Evolutionary conservation across 2,113 vertebrate species (phyloP).

Genomic region (Oryctolagus cuniculus): DNA sequence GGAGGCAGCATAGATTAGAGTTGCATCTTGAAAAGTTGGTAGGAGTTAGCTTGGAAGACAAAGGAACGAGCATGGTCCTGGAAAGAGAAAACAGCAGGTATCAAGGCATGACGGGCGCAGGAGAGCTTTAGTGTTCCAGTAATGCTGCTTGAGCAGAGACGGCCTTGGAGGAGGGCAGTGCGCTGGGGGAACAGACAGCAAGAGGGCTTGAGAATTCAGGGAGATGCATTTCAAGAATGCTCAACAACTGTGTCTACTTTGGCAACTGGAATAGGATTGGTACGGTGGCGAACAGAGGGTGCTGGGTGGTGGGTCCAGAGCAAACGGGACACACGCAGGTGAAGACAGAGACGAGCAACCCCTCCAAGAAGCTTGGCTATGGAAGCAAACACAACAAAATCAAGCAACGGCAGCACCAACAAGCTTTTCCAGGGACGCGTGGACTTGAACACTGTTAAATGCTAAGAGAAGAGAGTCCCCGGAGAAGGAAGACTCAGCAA

Average conservation of each 20-base stretch:
- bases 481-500: background rate
- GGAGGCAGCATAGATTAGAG: background rate
- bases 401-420: background rate
- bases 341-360: background rate
- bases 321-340: accelerated
- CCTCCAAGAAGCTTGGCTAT: background rate
- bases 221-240: background rate
- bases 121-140: background rate
- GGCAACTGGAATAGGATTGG: background rate
- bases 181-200: background rate
- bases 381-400: background rate
- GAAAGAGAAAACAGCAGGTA: background rate
- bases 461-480: background rate
- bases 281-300: background rate
- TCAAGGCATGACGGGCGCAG: background rate
- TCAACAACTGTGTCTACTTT: background rate
- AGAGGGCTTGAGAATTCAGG: background rate
- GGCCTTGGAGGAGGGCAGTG: background rate
- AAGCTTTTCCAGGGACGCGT: background rate
- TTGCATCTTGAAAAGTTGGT: background rate
- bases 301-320: background rate
- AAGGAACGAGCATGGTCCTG: background rate
- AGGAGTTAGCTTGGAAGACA: background rate
- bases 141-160: background rate
- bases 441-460: background rate